These are phyloP conservation scores for Brachypterus glaber DNA, from an alignment of 2,888 invertebrate genomes.

Conservation along the genomic window DNA sequence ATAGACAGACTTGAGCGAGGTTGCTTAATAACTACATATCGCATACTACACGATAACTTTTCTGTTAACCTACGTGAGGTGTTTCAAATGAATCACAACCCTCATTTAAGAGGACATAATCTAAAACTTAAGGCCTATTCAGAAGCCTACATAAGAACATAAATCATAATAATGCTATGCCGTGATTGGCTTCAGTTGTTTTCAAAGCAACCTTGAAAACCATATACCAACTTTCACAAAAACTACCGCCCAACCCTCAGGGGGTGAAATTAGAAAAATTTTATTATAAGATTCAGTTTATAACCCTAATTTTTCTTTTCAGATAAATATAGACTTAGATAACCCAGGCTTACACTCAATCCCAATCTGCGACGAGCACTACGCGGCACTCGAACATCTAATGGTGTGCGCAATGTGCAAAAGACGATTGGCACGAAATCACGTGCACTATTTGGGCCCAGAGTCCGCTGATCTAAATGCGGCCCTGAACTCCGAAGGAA, in stretches of 20 bases:
- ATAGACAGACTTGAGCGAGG: no score
- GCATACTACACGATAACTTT: no score
- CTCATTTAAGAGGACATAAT: slow-evolving; percentile 10
- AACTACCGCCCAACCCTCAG: no score
- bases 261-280: no score
- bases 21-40: no score
- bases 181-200: not conserved
- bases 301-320: slow-evolving; percentile 20
- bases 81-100: no score
- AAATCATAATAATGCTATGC: no score
- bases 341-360: slow-evolving; percentile 58
- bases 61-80: not conserved
- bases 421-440: slow-evolving; percentile 64
- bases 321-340: slow-evolving; percentile 52
- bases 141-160: no score
- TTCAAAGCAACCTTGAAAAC: not conserved
- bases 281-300: no score
- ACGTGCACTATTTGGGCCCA: slow-evolving; percentile 60
- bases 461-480: slow-evolving; percentile 45
- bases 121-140: no score
- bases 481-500: slow-evolving; percentile 49
- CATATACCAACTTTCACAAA: no score
- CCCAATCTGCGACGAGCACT: slow-evolving; percentile 61
- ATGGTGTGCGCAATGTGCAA: slow-evolving; percentile 71
- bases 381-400: slow-evolving; percentile 60